Conservation (phyloP, 2,113 vertebrate species). For the Lota lota region DNA sequence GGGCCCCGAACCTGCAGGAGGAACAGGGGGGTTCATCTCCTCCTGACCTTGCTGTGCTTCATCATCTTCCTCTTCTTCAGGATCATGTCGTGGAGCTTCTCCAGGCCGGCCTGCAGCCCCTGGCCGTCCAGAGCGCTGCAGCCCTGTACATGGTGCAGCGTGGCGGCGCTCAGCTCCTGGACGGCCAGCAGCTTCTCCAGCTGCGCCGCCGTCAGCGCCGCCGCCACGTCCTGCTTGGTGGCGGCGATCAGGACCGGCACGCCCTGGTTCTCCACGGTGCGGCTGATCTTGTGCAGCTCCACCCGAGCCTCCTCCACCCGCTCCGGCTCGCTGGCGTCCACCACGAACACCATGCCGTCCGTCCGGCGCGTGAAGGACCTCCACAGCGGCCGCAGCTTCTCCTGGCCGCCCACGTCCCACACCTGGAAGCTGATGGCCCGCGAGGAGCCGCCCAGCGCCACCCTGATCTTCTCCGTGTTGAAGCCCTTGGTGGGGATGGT, state of each 20-base stretch:
- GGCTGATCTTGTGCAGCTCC: constrained; percentile 85
- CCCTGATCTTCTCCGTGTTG: constrained; percentile 87
- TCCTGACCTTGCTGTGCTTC: constrained; percentile 75
- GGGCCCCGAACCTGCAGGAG: neutral
- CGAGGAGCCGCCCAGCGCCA: constrained; percentile 73
- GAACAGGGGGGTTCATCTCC: constrained; percentile 69
- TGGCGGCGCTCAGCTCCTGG: constrained; percentile 77
- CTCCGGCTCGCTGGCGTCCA: constrained; percentile 82
- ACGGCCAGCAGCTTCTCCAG: constrained; percentile 83
- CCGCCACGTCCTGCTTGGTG: constrained; percentile 85
- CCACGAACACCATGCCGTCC: constrained; percentile 88
- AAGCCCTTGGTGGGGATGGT: constrained; percentile 90
- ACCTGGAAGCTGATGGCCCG: constrained; percentile 84
- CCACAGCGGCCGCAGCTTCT: constrained; percentile 88
- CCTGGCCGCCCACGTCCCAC: constrained; percentile 91
- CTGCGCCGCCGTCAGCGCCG: constrained; percentile 73
- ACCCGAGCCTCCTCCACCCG: constrained; percentile 88
- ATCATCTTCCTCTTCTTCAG: constrained; percentile 83
- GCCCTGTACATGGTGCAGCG: constrained; percentile 81
- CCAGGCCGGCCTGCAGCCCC: constrained; percentile 82
- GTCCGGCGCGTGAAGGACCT: constrained; percentile 87
- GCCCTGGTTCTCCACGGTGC: constrained; percentile 86
- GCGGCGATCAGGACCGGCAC: constrained; percentile 84
- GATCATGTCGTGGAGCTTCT: constrained; percentile 90
- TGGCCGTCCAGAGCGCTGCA: constrained; percentile 85